Evolutionary conservation across 2,113 vertebrate species (phyloP).

Genomic region (Dromiciops gliroides): DNA sequence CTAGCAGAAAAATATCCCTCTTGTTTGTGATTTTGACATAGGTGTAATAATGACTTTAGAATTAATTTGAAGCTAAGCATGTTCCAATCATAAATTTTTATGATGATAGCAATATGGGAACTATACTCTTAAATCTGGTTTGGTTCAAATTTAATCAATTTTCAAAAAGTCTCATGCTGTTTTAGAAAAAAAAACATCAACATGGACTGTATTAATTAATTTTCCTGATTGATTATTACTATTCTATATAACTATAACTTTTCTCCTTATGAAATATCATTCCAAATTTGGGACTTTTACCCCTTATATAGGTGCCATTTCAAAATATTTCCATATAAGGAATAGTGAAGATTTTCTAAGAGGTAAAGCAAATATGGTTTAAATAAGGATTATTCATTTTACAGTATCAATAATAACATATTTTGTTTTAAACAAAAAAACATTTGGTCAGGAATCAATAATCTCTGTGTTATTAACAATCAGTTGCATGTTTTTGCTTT

Average conservation of each 20-base stretch:
- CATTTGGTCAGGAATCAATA: neutral
- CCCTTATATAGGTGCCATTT: neutral
- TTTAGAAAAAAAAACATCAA: neutral
- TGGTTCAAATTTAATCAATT: neutral
- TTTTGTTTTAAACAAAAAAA: neutral
- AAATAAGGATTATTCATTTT: neutral
- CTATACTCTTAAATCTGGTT: neutral
- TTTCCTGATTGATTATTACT: neutral
- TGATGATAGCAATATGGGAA: neutral
- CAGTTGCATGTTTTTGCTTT: neutral
- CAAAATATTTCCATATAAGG: neutral
- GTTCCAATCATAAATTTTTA: neutral
- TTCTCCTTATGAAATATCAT: neutral
- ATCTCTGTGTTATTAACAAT: neutral
- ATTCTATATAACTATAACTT: neutral
- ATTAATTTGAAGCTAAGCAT: neutral
- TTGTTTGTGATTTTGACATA: neutral
- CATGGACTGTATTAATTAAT: neutral
- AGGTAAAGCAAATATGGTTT: neutral
- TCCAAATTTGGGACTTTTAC: neutral
- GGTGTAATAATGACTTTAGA: neutral
- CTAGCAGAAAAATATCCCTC: neutral
- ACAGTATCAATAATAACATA: neutral
- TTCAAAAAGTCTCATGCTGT: neutral
- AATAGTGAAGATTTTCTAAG: neutral